These are phyloP conservation scores for Alligator mississippiensis DNA, from an alignment of 2,113 vertebrate species.

Conservation along the genomic window DNA sequence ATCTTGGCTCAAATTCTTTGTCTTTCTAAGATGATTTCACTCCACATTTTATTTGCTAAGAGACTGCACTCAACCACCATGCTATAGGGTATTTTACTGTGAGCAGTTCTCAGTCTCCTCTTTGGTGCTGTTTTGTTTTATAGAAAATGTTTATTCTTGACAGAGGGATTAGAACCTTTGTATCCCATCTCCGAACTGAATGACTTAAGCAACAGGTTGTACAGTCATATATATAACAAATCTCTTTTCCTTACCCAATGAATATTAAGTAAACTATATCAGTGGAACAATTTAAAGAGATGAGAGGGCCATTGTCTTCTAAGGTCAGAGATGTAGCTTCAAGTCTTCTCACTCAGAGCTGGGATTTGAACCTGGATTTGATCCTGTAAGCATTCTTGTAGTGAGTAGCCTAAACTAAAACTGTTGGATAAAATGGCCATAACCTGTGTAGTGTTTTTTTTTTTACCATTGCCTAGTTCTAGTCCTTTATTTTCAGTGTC, in stretches of 20 bases:
- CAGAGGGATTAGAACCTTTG: not conserved
- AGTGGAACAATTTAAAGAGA: not conserved
- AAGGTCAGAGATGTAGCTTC: too few species aligned
- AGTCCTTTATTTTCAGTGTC: too few species aligned
- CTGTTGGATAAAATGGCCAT: too few species aligned
- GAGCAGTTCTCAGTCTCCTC: not conserved
- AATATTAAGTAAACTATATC: not conserved
- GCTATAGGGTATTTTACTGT: not conserved
- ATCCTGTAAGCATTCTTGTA: too few species aligned
- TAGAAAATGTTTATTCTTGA: not conserved
- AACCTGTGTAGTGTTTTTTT: too few species aligned
- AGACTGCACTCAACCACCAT: not conserved
- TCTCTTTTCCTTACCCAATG: not conserved
- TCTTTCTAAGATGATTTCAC: accelerated
- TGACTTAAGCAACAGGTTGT: not conserved
- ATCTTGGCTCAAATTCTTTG: not conserved
- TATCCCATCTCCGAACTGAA: not conserved
- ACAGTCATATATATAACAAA: not conserved
- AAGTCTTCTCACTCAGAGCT: too few species aligned
- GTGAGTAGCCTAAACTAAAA: too few species aligned
- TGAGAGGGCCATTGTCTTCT: too few species aligned
- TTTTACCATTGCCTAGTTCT: too few species aligned
- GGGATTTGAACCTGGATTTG: too few species aligned
- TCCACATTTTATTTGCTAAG: accelerated
- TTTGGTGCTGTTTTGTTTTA: not conserved